Percentiles rank a stretch among this genome's conserved stretches.
Evolutionary conservation across 2,888 invertebrate genomes (phyloP).

Genomic region (Ichneumoninae sp.): DNA sequence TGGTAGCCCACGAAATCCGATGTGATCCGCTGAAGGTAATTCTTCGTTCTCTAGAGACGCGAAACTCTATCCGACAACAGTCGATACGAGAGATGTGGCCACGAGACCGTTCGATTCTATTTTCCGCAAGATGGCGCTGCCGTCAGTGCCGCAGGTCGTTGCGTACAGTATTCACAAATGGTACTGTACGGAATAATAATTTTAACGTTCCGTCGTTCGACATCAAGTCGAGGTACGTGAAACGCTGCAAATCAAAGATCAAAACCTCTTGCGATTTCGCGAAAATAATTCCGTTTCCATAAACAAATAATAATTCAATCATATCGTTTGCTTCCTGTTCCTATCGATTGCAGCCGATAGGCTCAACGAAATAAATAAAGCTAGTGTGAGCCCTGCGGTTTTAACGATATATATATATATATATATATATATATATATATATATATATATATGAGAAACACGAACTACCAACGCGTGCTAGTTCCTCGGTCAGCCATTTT

Average conservation of each 20-base stretch:
- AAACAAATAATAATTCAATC: neutral
- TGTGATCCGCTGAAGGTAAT: neutral
- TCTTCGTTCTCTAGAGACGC: neutral
- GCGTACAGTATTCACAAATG: neutral
- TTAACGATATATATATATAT: neutral
- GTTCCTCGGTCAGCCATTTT: conserved; percentile 78
- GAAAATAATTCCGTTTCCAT: neutral
- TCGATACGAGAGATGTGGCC: neutral
- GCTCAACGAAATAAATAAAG: neutral
- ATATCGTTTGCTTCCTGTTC: neutral
- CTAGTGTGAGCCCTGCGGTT: neutral
- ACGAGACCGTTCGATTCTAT: neutral
- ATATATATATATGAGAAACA: conserved; percentile 2
- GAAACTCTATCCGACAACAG: neutral
- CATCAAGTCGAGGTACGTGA: neutral
- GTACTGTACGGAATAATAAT: neutral
- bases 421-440: neutral
- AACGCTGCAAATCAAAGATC: neutral
- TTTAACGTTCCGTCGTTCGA: neutral
- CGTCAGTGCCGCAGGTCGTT: neutral
- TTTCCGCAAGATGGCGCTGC: neutral
- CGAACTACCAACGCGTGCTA: conserved; percentile 20
- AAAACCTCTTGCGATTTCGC: neutral
- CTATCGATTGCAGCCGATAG: neutral
- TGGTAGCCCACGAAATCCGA: neutral